Base-by-base conservation (phyloP, 2,113 vertebrate species). In the Lepisosteus osseus region DNA sequence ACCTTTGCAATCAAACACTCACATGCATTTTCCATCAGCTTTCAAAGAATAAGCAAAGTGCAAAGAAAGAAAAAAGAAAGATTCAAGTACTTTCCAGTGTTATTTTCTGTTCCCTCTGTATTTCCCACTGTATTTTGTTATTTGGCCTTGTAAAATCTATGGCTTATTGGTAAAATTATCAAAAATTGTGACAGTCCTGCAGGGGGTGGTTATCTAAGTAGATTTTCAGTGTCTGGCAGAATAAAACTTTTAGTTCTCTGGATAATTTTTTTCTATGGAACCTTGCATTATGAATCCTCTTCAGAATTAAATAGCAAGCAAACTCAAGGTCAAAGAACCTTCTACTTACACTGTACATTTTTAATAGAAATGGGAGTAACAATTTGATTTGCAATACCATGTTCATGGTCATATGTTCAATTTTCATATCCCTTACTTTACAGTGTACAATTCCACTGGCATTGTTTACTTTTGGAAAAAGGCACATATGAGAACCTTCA, bases 1-100 rank as follows among this genome's bases (percentile, higher is more conserved):
- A 86, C 83, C 82, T 86, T 78, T 12, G 76, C 68, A 83, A 71
- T 78, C 79, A 74, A 74, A 78, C 78, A 78, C 70, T 72, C 74
- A 69, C 75, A 61, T 14, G 29, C 55, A 59, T 66, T 70, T 76
- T 70, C 81, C 75, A 86, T 86, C 76, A 86, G 80, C 78, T 86
- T 78, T 75, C 70, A 67, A 47, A 57, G 44, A 47, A 9, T 14
- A 44, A 15, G 63, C 15, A 59, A 47, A 61, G 56, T 12, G 29
- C 29, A 29, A 29, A 29, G 29, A 29, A 29, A 29, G 29, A 29
- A 29, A 29, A 29, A 29, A 29, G 29, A 29, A 29, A 29, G 29
- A 54, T 73, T 29, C 29, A 5, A 43, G 13, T 0, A 73, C 29
- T 29, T 29, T 29, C 29, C 29, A 29, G 29, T 0, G 29, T 29